Percentiles rank a stretch among this genome's conserved stretches.
phyloP scores from a whole-genome alignment of 2,113 vertebrate species.

The Pomatorhinus ruficollis region DNA sequence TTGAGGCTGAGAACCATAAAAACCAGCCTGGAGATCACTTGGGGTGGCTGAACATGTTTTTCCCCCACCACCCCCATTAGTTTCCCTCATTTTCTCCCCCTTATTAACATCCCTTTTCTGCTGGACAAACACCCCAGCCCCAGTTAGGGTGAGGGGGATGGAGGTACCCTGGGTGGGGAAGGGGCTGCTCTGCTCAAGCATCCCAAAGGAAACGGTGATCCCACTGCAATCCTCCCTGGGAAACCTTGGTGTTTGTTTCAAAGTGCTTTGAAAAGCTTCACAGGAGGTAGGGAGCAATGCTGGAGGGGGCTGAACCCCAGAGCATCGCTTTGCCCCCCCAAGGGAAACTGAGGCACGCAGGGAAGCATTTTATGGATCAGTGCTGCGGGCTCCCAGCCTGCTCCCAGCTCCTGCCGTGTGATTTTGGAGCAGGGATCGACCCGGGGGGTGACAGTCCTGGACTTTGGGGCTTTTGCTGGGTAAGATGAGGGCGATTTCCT shows the following conservation, averaged over 20 bases:
- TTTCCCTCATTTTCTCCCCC: not conserved
- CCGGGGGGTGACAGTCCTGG: accelerated
- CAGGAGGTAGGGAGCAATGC: not conserved
- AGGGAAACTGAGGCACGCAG: not conserved
- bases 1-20: not conserved
- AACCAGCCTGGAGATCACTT: not conserved
- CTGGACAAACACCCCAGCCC: not conserved
- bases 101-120: not conserved
- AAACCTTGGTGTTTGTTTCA: not conserved
- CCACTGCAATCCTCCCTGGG: not conserved
- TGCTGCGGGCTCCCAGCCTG: not conserved
- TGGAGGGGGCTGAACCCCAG: not conserved
- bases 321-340: accelerated
- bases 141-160: accelerated
- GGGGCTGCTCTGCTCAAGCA: not conserved
- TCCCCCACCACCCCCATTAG: accelerated
- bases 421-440: accelerated
- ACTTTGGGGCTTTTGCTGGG: not conserved
- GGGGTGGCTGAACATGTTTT: not conserved
- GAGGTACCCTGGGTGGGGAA: not conserved
- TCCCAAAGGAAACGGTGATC: not conserved
- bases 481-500: not conserved
- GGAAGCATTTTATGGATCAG: accelerated
- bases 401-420: not conserved
- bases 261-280: not conserved